These are phyloP conservation scores for Lophius piscatorius DNA, from an alignment of 2,113 vertebrate species.

Conservation along the genomic window DNA sequence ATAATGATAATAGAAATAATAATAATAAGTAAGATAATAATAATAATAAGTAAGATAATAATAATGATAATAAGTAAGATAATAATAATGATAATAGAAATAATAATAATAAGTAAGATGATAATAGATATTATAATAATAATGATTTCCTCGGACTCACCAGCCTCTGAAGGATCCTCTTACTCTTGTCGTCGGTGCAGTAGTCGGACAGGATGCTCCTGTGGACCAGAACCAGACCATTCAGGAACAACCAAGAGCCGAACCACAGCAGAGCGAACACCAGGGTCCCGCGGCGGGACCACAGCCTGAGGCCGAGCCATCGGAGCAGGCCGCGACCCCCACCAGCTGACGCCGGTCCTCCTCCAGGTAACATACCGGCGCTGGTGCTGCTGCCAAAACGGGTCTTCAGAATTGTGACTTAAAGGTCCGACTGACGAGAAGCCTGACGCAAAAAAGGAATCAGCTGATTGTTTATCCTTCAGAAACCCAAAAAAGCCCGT, in stretches of 20 bases:
- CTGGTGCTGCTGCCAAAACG: too few species aligned
- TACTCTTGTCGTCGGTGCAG: conserved; percentile 91
- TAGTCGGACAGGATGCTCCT: conserved; percentile 86
- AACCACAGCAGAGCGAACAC: conserved; percentile 84
- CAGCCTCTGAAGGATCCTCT: conserved; percentile 88
- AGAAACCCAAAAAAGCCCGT: too few species aligned
- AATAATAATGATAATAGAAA: too few species aligned
- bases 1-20: too few species aligned
- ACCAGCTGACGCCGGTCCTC: conserved; percentile 1
- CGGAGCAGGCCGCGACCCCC: conserved; percentile 57
- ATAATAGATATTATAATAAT: too few species aligned
- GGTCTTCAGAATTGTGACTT: not conserved
- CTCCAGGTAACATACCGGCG: conserved; percentile 46
- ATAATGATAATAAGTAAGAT: too few species aligned
- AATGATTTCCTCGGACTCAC: conserved; percentile 85
- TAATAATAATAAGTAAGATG: too few species aligned
- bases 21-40: too few species aligned
- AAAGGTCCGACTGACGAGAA: too few species aligned
- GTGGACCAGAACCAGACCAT: conserved; percentile 85
- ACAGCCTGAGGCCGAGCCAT: conserved; percentile 77
- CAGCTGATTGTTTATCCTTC: too few species aligned
- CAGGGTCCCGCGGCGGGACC: conserved; percentile 78
- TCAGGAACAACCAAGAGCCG: conserved; percentile 85
- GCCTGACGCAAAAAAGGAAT: too few species aligned
- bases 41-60: too few species aligned